Base-by-base conservation (phyloP, 2,113 vertebrate genomes). In the Ctenomys sociabilis region DNA sequence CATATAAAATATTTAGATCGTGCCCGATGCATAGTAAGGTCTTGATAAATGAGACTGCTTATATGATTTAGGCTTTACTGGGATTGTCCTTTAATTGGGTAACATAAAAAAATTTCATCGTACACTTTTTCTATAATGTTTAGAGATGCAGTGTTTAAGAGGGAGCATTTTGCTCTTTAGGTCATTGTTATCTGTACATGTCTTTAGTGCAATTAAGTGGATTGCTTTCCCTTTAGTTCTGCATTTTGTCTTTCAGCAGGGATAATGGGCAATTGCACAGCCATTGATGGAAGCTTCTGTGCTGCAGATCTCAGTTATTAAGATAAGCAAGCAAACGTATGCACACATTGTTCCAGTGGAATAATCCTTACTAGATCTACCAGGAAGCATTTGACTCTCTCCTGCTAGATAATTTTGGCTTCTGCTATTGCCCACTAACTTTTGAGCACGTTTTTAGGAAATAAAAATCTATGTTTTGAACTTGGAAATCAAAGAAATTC, bases 31-130 rank as follows among this genome's bases (percentile, higher is more conserved):
- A 85, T 57, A 68, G 59, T 64, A 85, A 93, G 11, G n/a, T 14
- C 68, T 91, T 93, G 85, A 96, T 73, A 95, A 88, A 82, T 95
- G 85, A 96, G 45, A 85, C 35, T 72, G 7, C 57, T 97, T 91
- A 70, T 82, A 37, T 81, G 24, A 90, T 90, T 93, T 35, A 49
- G 83, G 49, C 26, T 95, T 85, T 89, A 24, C 9, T 32, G n/a
- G 84, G 63, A 22, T 88, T 94, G 64, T 19, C 45, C 95, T 94
- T 95, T 85, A 88, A 90, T 45, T 72, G 24, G 24, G 75, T 85
- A 94, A 94, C 91, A 82, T 85, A 10, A 93, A 96, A 95, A 64
- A 85, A 90, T n/a, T 82, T 52, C 59, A 89, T 24, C 64, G 64
- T 63, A 3, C 14, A 66, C 24, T 32, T 35, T 96, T 95, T 92